Evolutionary conservation across 2,113 vertebrate genomes (phyloP), one percentile per base, ranked within the genome.

Genomic region (Esox niger): DNA sequence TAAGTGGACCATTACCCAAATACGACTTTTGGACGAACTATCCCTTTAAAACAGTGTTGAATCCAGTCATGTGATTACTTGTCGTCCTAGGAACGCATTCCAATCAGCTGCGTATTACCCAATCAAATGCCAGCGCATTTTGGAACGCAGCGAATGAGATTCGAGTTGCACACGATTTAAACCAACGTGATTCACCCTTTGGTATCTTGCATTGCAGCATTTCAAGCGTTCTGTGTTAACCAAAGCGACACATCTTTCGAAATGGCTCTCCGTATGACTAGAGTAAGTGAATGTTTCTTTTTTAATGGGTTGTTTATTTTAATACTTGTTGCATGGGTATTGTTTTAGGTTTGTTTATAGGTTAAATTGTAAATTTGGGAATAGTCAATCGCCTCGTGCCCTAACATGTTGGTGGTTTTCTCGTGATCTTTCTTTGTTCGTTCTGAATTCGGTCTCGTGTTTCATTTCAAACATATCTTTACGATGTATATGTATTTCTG

Each of bases 191-290:
- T 13, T 11, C 25, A 4, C 0, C 1, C 0, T 20, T 0, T 0
- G 25, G 9, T 1, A n/a, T 0, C 6, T 13, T 5, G n/a, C 26
- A 21, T 31, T 56, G 46, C 30, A 52, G 62, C 69, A n/a, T n/a
- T n/a, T n/a, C n/a, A n/a, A n/a, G 58, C 62, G 1, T 1, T 3
- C n/a, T 63, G 1, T 13, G 27, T 26, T n/a, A 26, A 20, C 17
- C 0, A 30, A 54, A 77, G 30, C 49, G 10, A 10, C 23, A 6
- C 21, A 11, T 0, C 0, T 35, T 69, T 6, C 5, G 55, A 62
- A 46, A 94, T 93, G 93, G 91, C 92, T 79, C 79, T 91, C 1
- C 82, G 90, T 29, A 60, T 87, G 0, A 88, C 82, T 1, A 77
- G 86, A 71, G 93, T 94, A 27, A 71, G 83, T 77, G 29, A 6